Conservation (phyloP, 2,113 vertebrate genomes). For the Cyphomyrus discorhynchus region DNA sequence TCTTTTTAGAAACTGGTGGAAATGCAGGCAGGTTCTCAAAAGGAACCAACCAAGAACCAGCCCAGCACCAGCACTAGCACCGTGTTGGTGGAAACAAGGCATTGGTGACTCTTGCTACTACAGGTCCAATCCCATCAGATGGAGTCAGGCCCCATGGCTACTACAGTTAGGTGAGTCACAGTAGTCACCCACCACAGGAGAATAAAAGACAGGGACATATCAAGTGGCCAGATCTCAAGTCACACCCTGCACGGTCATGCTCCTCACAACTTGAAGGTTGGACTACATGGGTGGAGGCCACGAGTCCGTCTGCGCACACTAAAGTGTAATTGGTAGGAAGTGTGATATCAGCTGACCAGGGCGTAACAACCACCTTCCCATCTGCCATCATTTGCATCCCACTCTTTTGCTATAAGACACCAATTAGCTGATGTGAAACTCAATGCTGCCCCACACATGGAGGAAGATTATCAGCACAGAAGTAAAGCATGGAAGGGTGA, state of each 20-base stretch:
- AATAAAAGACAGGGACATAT: not conserved
- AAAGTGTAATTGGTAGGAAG: constrained; percentile 32
- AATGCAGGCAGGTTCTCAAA: not conserved
- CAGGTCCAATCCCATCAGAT: not conserved
- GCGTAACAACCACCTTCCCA: constrained; percentile 31
- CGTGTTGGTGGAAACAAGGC: not conserved
- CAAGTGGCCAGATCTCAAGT: not conserved
- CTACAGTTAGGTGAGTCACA: not conserved
- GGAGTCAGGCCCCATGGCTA: not conserved
- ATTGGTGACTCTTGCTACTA: not conserved
- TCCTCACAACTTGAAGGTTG: not conserved
- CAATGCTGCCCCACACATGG: constrained; percentile 12
- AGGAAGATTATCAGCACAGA: not conserved
- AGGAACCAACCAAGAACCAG: not conserved
- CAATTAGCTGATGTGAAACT: constrained; percentile 32
- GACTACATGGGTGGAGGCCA: not conserved
- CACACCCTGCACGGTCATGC: not conserved
- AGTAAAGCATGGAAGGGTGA: not conserved
- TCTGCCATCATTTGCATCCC: constrained; percentile 36
- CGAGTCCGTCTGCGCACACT: not conserved
- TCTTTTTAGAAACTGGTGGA: too few species aligned
- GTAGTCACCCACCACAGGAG: not conserved
- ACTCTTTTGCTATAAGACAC: constrained; percentile 27
- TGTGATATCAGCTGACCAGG: constrained; percentile 31
- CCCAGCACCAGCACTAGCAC: not conserved